Evolutionary conservation across 2,797 vertebrate genomes (phyloP), one percentile per base, ranked within the genome.

Genomic region (Sebastes iracundus): DNA sequence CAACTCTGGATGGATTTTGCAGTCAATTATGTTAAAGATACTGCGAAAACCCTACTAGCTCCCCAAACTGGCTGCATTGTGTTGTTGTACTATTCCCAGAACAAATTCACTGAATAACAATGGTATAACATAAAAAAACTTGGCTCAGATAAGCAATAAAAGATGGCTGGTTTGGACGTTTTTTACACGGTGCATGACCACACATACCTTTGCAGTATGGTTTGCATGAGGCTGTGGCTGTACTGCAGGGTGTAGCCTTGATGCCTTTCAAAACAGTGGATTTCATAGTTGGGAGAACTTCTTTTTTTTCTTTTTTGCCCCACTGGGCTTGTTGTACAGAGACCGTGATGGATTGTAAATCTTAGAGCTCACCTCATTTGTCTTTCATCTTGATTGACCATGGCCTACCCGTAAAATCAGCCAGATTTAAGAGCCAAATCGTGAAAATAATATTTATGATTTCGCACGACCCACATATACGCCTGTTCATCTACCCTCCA

Each of bases 361-460:
- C 68, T 77, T 38, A 75, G 32, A 81, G 30, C 42, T 85, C 73
- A 68, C 79, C 61, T 85, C 60, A 75, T 81, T 78, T 81, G 63
- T 83, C 63, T 88, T 89, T 90, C 66, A 85, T 83, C 66, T 83
- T 72, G 78, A 87, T 79, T 78, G 74, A 77, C 64, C n/a, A 33
- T 30, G 33, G 69, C 67, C 62, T 63, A 38, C 30, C 23, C 22
- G 9, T 86, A 80, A 83, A 89, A 79, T 63, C 42, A 38, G 28
- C n/a, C 77, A 77, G 61, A 80, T 80, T 80, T 85, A 67, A 65
- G 72, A 84, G 84, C 75, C 75, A 71, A 78, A 82, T 79, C 52
- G 75, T 72, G 20, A 85, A 76, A 87, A 77, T 3, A 69, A 80
- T 79, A 75, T 73, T 76, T 75, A 84, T 61, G 56, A 79, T 70